Evolutionary conservation across 2,797 vertebrate species (phyloP).

Genomic region (Sciaenops ocellatus): DNA sequence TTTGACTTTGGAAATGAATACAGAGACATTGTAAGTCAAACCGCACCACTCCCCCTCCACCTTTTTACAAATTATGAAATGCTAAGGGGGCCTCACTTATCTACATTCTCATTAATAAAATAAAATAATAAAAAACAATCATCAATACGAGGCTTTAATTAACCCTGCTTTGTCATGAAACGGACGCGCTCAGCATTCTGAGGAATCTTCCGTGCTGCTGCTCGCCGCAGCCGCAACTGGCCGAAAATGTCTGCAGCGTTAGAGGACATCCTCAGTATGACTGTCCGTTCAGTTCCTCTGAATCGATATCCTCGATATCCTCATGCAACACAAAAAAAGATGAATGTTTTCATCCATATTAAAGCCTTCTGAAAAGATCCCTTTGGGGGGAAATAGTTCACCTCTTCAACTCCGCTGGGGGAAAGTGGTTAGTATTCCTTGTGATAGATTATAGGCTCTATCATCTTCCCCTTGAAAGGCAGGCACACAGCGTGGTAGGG

Average conservation of each 20-base stretch:
- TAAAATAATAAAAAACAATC: constrained; percentile 34
- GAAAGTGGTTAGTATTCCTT: constrained; percentile 76
- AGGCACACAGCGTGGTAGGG: constrained; percentile 51
- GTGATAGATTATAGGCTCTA: constrained; percentile 80
- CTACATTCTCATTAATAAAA: constrained; percentile 52
- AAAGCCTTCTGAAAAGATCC: constrained; percentile 69
- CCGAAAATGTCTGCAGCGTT: constrained; percentile 43
- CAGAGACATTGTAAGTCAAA: constrained; percentile 34
- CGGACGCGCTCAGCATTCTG: constrained; percentile 26
- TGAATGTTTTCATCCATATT: constrained; percentile 81
- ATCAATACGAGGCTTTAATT: constrained; percentile 63
- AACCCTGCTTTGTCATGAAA: constrained; percentile 47
- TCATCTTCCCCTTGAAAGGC: constrained; percentile 78
- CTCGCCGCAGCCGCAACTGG: constrained; percentile 1
- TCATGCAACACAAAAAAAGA: constrained; percentile 70
- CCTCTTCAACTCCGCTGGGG: constrained; percentile 73
- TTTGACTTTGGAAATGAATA: constrained; percentile 58
- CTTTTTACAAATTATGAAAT: constrained; percentile 35
- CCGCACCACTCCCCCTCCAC: constrained; percentile 6
- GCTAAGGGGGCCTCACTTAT: constrained; percentile 41
- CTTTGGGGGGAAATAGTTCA: constrained; percentile 76
- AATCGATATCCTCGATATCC: constrained; percentile 74
- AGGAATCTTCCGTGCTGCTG: constrained; percentile 16
- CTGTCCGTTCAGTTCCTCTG: constrained; percentile 47
- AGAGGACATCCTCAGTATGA: constrained; percentile 62